A percentile compares a stretch with the other conserved stretches of the same genome.
These are phyloP conservation scores for Parasteatoda lunata DNA, from an alignment of 2,888 invertebrate species.

Conservation along the genomic window DNA sequence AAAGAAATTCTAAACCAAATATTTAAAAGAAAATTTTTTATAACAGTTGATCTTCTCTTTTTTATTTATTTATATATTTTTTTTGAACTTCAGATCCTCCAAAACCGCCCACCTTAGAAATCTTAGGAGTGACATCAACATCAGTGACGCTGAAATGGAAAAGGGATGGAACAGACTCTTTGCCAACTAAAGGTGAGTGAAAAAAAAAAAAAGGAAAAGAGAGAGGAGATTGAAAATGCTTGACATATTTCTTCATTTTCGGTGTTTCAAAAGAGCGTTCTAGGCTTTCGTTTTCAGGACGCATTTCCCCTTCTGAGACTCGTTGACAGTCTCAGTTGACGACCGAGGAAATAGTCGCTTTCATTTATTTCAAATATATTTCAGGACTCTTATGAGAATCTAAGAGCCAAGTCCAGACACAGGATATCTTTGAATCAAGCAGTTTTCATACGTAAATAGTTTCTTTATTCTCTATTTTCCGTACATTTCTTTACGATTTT, in stretches of 20 bases:
- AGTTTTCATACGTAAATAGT: no score
- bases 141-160: conserved; percentile 68
- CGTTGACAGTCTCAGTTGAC: not conserved
- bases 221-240: conserved; percentile 6
- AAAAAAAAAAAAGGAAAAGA: not conserved
- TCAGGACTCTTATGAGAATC: no score
- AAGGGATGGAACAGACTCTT: conserved; percentile 40
- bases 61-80: no score
- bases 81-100: conserved; percentile 55
- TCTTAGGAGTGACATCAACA: conserved; percentile 60
- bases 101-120: conserved; percentile 55
- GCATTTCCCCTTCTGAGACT: not conserved
- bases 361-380: not conserved
- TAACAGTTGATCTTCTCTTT: no score
- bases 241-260: conserved; percentile 56
- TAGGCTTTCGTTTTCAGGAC: not conserved
- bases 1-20: no score
- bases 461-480: no score
- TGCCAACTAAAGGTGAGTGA: conserved; percentile 55
- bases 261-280: not conserved
- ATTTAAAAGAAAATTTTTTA: no score
- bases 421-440: no score
- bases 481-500: no score
- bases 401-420: no score
- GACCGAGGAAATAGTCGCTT: not conserved